Base-by-base conservation (phyloP, 2,113 vertebrate species). In the Alaudala cheleensis region DNA sequence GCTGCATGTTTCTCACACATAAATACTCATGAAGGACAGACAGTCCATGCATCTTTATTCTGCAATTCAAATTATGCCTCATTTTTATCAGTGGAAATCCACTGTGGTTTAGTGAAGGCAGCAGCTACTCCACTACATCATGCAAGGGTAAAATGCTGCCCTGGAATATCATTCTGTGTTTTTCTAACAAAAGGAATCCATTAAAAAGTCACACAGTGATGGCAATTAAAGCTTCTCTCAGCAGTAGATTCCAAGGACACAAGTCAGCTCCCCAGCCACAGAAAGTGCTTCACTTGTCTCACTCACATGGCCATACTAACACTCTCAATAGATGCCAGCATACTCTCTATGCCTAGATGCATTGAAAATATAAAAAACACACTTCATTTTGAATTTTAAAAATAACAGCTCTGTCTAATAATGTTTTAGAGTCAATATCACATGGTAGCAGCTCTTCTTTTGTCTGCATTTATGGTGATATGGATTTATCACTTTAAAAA, bases 41-140 rank as follows among this genome's bases (percentile, higher is more conserved):
- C 64, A 88, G 58, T 79, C 88, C 70, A 79, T 61, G 78, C 53
- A 74, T 60, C 47, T 65, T 62, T 42, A 87, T 50, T 91, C 58
- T 95, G 80, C 80, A 92, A 92, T 90, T 88, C 92, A 94, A 96
- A 94, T 81, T 20, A 34, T 26, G 33, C 58, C 76, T 93, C 67
- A n/a, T 81, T 86, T 88, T 25, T 82, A 72, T 11, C 76, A 65
- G 44, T 81, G 89, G 56, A 89, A 91, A 95, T 39, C 78, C 89
- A 79, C 65, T 31, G 57, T 44, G 49, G 29, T 34, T 90, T 57
- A 84, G 25, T 45, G 49, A 81, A 96, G 69, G 84, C 69, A 53
- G 9, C 53, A 84, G 39, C 61, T 79, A 44, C 33, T 47, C 60
- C 56, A 23, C 44, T 51, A 69, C 62, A 67, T 39, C 56, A 54